Evolutionary conservation across 2,888 invertebrate species (phyloP).

Genomic region (Agapostemon virescens): DNA sequence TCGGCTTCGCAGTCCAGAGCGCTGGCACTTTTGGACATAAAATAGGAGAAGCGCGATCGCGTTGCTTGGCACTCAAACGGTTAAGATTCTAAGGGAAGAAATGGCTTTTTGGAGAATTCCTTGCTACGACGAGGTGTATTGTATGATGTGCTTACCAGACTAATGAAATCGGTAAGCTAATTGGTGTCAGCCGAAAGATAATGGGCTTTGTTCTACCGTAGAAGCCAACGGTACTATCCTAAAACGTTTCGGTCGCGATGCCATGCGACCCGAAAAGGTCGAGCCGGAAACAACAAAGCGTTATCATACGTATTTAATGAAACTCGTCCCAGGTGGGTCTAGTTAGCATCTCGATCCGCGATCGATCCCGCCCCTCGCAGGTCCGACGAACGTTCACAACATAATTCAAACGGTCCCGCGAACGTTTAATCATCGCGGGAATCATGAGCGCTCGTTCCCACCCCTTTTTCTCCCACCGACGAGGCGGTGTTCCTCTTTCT

Average conservation of each 20-base stretch:
- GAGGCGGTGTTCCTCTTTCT: conserved; percentile 41
- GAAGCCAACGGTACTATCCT: no score
- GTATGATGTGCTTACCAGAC: no score
- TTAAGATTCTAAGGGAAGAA: no score
- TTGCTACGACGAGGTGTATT: no score
- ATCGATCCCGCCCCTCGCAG: conserved; percentile 69
- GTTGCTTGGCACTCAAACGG: no score
- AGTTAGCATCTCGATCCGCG: conserved; percentile 67
- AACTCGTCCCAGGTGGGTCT: conserved; percentile 59
- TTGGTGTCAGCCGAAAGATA: no score
- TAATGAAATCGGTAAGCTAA: no score
- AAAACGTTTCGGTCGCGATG: background rate
- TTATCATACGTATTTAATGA: conserved; percentile 69
- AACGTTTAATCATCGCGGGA: conserved; percentile 71
- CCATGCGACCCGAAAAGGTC: conserved; percentile 1
- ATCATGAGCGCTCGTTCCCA: conserved; percentile 57
- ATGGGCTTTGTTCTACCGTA: no score
- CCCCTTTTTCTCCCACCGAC: conserved; percentile 37
- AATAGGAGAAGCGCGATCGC: no score
- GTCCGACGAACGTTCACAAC: conserved; percentile 62
- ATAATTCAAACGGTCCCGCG: conserved; percentile 68
- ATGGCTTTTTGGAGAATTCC: no score
- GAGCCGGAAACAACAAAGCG: conserved; percentile 42
- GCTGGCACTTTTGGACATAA: no score
- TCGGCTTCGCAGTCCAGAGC: no score